Evolutionary conservation across 2,888 invertebrate genomes (phyloP).

Genomic region (Metopia argyrocephala): DNA sequence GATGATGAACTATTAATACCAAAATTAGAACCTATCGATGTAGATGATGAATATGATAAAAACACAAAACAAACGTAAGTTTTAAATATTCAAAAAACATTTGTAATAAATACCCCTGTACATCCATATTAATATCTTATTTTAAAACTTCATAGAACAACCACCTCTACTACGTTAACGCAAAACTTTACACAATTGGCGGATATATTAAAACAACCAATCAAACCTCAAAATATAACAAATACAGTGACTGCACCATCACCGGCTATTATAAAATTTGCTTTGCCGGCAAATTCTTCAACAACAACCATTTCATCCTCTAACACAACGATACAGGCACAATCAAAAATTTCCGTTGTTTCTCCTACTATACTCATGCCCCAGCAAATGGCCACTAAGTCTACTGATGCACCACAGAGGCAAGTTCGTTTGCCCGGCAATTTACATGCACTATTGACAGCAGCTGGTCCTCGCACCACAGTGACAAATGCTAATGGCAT

Average conservation of each 20-base stretch:
- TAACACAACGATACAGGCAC: conserved; percentile 26
- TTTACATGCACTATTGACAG: conserved; percentile 51
- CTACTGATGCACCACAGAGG: conserved; percentile 4
- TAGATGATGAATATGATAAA: conserved; percentile 70
- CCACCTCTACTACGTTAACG: background rate
- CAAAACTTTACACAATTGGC: conserved; percentile 28
- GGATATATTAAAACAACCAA: conserved; percentile 54
- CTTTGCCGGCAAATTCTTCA: conserved; percentile 38
- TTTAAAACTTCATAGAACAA: too few species aligned
- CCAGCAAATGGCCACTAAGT: conserved; percentile 66
- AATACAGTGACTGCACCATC: conserved; percentile 5
- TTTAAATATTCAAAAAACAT: too few species aligned
- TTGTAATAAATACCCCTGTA: too few species aligned
- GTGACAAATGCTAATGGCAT: conserved; percentile 74
- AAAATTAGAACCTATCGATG: conserved; percentile 78
- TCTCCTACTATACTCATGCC: conserved; percentile 78
- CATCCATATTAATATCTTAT: too few species aligned
- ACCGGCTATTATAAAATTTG: conserved; percentile 35
- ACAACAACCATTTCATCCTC: conserved; percentile 40
- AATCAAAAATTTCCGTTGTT: conserved; percentile 77
- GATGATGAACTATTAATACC: conserved; percentile 69
- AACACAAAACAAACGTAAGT: conserved; percentile 34
- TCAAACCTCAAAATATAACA: conserved; percentile 52
- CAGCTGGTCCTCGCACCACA: conserved; percentile 44
- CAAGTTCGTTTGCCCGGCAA: conserved; percentile 54